These are phyloP conservation scores for Tenrec ecaudatus DNA, from an alignment of 2,113 vertebrate species.

Conservation along the genomic window DNA sequence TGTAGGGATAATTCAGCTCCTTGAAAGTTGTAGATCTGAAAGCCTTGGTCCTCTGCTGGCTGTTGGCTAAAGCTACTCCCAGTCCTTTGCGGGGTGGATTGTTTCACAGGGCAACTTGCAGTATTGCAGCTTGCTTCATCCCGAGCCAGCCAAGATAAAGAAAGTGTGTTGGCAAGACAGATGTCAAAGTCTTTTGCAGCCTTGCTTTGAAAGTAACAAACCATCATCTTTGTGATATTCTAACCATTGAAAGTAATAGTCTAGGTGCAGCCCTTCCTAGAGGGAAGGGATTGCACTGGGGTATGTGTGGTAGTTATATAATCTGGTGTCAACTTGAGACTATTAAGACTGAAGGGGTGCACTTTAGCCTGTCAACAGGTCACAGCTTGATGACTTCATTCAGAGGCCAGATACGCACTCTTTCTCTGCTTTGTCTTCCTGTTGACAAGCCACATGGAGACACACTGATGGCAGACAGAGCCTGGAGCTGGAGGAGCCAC, in stretches of 20 bases:
- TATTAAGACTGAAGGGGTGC: too few species aligned
- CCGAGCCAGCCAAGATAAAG: not conserved
- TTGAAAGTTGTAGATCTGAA: not conserved
- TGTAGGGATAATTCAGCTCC: not conserved
- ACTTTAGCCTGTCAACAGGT: too few species aligned
- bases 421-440: too few species aligned
- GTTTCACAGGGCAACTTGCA: not conserved
- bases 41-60: not conserved
- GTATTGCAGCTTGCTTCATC: not conserved
- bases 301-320: too few species aligned
- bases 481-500: too few species aligned
- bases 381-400: too few species aligned
- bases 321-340: too few species aligned
- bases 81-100: not conserved
- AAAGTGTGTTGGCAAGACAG: not conserved
- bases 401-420: too few species aligned
- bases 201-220: not conserved
- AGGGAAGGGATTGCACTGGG: not conserved
- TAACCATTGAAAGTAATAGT: not conserved
- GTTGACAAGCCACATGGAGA: too few species aligned
- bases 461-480: too few species aligned
- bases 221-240: not conserved
- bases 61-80: not conserved
- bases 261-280: not conserved
- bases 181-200: not conserved